Evolutionary conservation across 2,113 vertebrate species (phyloP).

Genomic region (Syrrhaptes paradoxus): DNA sequence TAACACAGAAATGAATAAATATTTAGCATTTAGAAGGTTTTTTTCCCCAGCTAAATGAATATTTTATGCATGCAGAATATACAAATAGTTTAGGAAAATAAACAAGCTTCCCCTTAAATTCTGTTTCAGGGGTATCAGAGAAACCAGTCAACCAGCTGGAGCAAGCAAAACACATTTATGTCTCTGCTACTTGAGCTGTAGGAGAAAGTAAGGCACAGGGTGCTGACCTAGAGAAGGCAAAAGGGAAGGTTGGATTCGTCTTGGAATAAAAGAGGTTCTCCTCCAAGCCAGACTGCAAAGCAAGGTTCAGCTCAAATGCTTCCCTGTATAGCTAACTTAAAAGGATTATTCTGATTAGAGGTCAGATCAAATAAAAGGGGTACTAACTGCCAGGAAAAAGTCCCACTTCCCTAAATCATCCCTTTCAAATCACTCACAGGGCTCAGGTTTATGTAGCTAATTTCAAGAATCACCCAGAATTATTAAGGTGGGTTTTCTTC

Average conservation of each 20-base stretch:
- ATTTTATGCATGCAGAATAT: background rate
- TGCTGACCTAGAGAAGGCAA: background rate
- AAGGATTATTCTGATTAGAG: background rate
- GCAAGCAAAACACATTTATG: background rate
- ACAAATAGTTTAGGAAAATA: constrained; percentile 32
- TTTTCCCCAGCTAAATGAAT: background rate
- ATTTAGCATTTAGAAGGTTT: background rate
- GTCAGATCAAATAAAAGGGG: background rate
- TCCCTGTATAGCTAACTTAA: background rate
- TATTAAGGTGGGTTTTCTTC: background rate
- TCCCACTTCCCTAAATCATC: background rate
- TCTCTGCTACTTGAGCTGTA: background rate
- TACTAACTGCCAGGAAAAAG: background rate
- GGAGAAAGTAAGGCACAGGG: background rate
- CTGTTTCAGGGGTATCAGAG: background rate
- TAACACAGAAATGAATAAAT: background rate
- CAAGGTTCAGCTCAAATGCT: background rate
- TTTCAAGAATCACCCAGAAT: background rate
- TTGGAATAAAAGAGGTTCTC: background rate
- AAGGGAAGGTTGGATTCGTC: background rate
- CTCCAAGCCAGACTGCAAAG: background rate
- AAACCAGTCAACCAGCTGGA: background rate
- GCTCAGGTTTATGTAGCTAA: background rate
- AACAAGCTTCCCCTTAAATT: background rate
- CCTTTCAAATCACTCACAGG: background rate